Base-by-base conservation (phyloP, 2,888 invertebrate genomes). In the Euphydryas editha region DNA sequence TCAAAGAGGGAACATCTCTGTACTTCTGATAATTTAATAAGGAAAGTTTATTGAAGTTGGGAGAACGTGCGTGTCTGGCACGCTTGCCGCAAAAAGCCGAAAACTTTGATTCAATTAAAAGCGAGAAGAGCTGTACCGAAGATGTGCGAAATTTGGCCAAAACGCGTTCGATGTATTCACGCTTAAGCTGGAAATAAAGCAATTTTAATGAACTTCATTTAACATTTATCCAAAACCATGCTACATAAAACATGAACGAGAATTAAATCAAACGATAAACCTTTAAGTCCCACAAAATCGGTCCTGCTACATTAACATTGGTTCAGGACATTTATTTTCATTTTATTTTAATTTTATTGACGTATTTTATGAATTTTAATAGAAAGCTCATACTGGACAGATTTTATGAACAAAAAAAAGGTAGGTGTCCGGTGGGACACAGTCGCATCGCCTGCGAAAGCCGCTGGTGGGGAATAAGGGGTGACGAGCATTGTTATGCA, bases 11-110 rank as follows among this genome's bases (percentile, higher is more conserved):
- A 90, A 88, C 87, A 87, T 88, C 90, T 88, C 90, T 86, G 85
- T 90, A 90, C 90, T 89, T 85, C 88, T 89, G 90, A 92, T 92
- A 92, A 92, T 92, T 91, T 92, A 92, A 92, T 92, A 92, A 91
- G 88, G 89, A 91, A 92, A 92, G 87, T 92, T 92, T 87, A 81
- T 81, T 77, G 79, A 76, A 81, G 81, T 81, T 80, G 75, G 84
- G 82, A 80, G 84, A 86, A 87, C 91, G 91, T 92, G 90, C 92
- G 90, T 91, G 90, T 88, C 85, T 88, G 88, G 87, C 85, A 86
- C 84, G 88, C 87, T 88, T 83, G 86, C 91, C 92, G 84, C 92
- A 92, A 91, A 91, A 92, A 92, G 89, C 91, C 88, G 87, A 90
- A 90, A 90, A 90, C 90, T 91, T 90, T 88, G 88, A 92, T 92